Evolutionary conservation across 1,140 invertebrate genomes (phyloP).

Genomic region (Centruroides sculpturatus): DNA sequence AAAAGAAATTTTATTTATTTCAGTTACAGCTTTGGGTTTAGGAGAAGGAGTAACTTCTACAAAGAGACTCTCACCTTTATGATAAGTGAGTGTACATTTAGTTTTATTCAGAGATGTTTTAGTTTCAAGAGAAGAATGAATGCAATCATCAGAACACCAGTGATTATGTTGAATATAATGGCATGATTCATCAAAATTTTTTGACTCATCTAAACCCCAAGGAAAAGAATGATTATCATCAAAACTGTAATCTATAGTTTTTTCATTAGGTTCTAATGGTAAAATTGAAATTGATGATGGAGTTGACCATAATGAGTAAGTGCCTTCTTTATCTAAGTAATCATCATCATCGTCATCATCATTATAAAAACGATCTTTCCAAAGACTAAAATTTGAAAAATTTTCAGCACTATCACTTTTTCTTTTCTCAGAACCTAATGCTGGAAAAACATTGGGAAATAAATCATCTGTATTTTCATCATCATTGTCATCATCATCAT

Average conservation of each 20-base stretch:
- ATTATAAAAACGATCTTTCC: too few relatives aligned
- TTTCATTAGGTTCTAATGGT: too few relatives aligned
- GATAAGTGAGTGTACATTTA: constrained; percentile 35
- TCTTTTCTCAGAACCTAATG: too few relatives aligned
- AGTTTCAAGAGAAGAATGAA: neutral
- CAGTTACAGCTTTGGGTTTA: neutral
- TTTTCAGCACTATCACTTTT: too few relatives aligned
- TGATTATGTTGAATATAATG: neutral
- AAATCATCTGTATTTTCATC: too few relatives aligned
- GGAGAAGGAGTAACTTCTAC: constrained; percentile 35
- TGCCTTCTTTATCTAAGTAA: too few relatives aligned
- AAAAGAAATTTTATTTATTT: neutral
- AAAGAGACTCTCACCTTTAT: constrained; percentile 39
- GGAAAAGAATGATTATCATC: neutral
- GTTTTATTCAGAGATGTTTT: neutral
- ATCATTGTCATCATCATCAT: too few relatives aligned
- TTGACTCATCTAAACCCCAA: neutral
- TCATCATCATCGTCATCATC: too few relatives aligned
- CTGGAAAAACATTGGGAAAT: too few relatives aligned
- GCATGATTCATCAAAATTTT: neutral
- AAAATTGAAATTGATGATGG: too few relatives aligned
- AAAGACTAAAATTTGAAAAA: too few relatives aligned
- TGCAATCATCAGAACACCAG: neutral
- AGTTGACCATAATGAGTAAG: too few relatives aligned
- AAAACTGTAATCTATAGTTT: neutral